Evolutionary conservation across 2,888 invertebrate species (phyloP), one percentile per base, ranked within the genome.

Genomic region (Eulithis prunata): DNA sequence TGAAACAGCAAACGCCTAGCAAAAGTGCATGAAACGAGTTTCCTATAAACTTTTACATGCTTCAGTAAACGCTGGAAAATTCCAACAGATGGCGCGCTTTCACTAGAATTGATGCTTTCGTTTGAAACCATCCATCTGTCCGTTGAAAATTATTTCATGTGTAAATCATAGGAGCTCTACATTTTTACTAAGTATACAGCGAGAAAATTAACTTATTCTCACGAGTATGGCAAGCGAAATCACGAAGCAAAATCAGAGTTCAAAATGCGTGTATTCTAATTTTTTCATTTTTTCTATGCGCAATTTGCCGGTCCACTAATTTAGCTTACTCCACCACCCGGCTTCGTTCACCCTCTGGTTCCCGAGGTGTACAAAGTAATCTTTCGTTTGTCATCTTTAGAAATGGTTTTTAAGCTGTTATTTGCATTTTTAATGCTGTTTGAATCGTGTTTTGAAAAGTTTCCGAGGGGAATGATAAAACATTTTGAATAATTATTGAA

Each of bases 261-360:
- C 10, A 28, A 47, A 47, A 13, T 41, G 54, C 62, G 51, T 32
- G 51, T 62, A 13, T 32, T 47, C 41, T 12, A 21, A 21, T 13
- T 55, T 51, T 36, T 41, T 12, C 38, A 21, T 13, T 55, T 51
- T 36, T 41, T 38, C 28, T 64, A 80, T 78, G 79, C 78, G 79
- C 83, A 86, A 85, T 87, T 87, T 84, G 79, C 82, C 80, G 83
- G 77, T 80, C 78, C 78, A 79, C 79, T 81, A 79, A 77, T 76
- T 82, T 76, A 76, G 75, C 74, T 52, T 6, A 4, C 71, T 71
- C 65, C 60, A 64, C 69, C 67, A 61, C 66, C 49, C 57, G 32
- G 36, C 46, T 32, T 41, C 47, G n/a, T 57, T 45, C 57, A 41
- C 62, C 13, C 53, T 53, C 62, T 71, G 68, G 58, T 49, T 36